These are phyloP conservation scores for Neria commutata DNA, from an alignment of 2,888 invertebrate genomes.

Conservation along the genomic window DNA sequence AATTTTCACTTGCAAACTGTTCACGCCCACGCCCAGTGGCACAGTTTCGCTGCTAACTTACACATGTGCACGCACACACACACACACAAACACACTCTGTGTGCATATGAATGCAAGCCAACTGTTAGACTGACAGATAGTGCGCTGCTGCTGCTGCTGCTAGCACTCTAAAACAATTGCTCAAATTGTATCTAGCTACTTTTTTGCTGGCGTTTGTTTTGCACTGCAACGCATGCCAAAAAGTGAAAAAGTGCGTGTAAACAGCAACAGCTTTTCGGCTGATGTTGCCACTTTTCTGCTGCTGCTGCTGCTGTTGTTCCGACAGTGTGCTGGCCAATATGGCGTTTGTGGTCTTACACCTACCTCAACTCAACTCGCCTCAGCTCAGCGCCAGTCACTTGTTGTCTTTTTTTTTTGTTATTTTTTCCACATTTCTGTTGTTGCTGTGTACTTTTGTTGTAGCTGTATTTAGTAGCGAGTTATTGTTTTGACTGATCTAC, in stretches of 20 bases:
- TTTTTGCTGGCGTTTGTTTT: too few species aligned
- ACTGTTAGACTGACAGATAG: too few species aligned
- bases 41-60: background rate
- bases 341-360: background rate
- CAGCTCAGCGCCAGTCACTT: background rate
- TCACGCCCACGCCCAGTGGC: slow-evolving; percentile 2
- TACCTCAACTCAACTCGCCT: background rate
- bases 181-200: background rate
- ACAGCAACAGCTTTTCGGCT: too few species aligned
- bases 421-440: background rate
- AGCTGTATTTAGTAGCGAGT: too few species aligned
- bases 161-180: too few species aligned
- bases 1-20: background rate
- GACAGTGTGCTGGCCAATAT: too few species aligned
- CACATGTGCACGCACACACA: background rate
- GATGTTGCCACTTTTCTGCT: too few species aligned
- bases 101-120: too few species aligned
- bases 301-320: too few species aligned
- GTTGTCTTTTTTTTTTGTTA: background rate
- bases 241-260: slow-evolving; percentile 1
- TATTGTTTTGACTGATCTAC: background rate
- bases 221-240: background rate
- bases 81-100: too few species aligned
- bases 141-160: background rate
- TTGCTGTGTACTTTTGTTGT: too few species aligned